Evolutionary conservation across 2,888 invertebrate genomes (phyloP), one percentile per base, ranked within the genome.

Genomic region (Melieria crassipennis): DNA sequence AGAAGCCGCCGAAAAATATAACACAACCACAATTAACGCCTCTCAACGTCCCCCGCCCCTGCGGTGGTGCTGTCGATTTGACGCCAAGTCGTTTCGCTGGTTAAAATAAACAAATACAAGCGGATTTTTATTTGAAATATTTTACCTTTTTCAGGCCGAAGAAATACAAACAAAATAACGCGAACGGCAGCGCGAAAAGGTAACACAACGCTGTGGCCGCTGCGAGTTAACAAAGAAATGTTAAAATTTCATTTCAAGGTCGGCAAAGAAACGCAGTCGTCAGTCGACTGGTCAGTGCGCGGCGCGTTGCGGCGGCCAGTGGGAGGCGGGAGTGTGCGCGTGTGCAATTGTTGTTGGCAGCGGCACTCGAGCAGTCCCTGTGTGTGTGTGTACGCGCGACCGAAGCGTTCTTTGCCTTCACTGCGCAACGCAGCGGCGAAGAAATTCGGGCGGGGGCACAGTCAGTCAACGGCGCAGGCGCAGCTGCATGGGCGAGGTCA

Each of bases 181-280:
- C 58, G 11, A 13, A 58, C 16, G 10, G 46, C 45, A 7, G 56
- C 47, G 30, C 30, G 30, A 30, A 30, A 30, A 30, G 30, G 30
- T 30, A 30, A 30, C 30, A 48, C 57, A 58, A 47, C 58, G 48
- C n/a, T 57, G 66, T 57, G 10, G 55, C 13, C 43, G 48, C 9
- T 7, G 9, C 9, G 43, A 10, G 10, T 46, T 48, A 58, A 58
- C 42, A 70, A 65, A 62, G 52, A 67, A 71, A 63, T 67, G 57
- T 16, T 67, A 61, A 66, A 71, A 73, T 73, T 70, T 73, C 64
- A 70, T 70, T 70, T 73, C 66, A 70, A 70, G 73, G 73, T 70
- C 64, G 63, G 47, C 11, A 45, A 65, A 69, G 73, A 66, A 63
- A 11, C 16, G 10, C 48, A 66, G 30, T 30, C 30, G 30, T 30